Evolutionary conservation across 2,113 vertebrate species (phyloP).

Genomic region (Piprites chloris): DNA sequence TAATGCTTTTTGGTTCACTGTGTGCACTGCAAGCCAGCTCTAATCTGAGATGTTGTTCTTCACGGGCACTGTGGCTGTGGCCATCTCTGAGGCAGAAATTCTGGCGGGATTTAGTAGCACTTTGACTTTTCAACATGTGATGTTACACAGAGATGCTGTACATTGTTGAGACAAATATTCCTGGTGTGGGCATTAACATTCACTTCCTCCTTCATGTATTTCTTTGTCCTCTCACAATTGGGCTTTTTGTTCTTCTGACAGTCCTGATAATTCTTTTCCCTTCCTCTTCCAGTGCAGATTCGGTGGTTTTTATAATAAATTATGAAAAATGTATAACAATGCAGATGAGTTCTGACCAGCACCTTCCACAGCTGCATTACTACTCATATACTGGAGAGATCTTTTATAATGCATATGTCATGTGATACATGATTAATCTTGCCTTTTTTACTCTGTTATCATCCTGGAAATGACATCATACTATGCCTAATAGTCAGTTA

Average conservation of each 20-base stretch:
- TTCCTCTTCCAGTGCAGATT: not conserved
- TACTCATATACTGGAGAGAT: not conserved
- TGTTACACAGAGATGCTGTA: not conserved
- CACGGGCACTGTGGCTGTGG: not conserved
- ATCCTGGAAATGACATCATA: not conserved
- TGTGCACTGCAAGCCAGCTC: not conserved
- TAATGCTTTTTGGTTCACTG: not conserved
- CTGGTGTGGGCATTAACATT: not conserved
- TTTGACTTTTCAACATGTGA: not conserved
- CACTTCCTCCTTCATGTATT: fast-evolving
- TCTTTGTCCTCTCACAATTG: not conserved
- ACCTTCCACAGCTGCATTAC: not conserved
- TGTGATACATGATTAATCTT: not conserved
- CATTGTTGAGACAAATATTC: not conserved
- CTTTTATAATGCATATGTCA: fast-evolving
- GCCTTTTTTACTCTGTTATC: not conserved
- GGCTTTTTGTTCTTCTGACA: not conserved
- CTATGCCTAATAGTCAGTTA: not conserved
- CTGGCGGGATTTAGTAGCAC: not conserved
- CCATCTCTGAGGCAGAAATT: not conserved
- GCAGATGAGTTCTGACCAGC: not conserved
- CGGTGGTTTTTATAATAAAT: not conserved
- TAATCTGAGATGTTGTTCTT: not conserved
- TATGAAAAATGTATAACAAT: not conserved
- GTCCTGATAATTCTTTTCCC: not conserved